These are phyloP conservation scores for Heliconius eleuchia DNA, from an alignment of 1,140 invertebrate genomes.

Conservation along the genomic window DNA sequence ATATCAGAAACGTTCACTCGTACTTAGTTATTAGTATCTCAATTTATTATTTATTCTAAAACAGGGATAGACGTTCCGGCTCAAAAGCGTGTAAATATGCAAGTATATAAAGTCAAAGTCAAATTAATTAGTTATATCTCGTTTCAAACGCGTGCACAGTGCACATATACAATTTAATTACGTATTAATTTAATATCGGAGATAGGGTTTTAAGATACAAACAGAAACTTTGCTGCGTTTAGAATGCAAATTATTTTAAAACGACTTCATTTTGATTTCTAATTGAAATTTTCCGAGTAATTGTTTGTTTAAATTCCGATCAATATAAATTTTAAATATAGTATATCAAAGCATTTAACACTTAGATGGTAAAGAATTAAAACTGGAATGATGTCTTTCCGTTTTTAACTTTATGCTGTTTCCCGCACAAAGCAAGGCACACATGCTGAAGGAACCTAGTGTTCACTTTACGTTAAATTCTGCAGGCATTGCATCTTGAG, in stretches of 20 bases:
- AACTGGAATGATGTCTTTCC: too few relatives aligned
- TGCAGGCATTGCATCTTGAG: too few relatives aligned
- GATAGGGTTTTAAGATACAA: not conserved
- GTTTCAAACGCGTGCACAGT: not conserved
- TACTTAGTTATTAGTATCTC: too few relatives aligned
- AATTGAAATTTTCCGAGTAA: not conserved
- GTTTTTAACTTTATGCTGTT: too few relatives aligned
- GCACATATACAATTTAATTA: not conserved
- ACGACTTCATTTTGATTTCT: not conserved
- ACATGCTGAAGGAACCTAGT: too few relatives aligned
- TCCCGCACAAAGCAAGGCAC: too few relatives aligned
- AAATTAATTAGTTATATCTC: not conserved
- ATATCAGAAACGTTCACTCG: not conserved
- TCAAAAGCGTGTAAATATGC: not conserved
- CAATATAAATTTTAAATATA: too few relatives aligned
- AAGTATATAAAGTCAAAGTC: not conserved
- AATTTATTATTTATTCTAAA: too few relatives aligned
- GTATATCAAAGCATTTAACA: too few relatives aligned
- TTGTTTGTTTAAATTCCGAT: not conserved
- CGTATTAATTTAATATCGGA: not conserved
- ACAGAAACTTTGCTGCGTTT: not conserved
- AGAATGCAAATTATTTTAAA: not conserved
- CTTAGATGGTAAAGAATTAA: too few relatives aligned
- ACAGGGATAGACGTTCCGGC: not conserved
- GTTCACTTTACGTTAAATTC: too few relatives aligned